Conservation (phyloP, 1,140 invertebrate species). For the Rhopalosiphum maidis region DNA sequence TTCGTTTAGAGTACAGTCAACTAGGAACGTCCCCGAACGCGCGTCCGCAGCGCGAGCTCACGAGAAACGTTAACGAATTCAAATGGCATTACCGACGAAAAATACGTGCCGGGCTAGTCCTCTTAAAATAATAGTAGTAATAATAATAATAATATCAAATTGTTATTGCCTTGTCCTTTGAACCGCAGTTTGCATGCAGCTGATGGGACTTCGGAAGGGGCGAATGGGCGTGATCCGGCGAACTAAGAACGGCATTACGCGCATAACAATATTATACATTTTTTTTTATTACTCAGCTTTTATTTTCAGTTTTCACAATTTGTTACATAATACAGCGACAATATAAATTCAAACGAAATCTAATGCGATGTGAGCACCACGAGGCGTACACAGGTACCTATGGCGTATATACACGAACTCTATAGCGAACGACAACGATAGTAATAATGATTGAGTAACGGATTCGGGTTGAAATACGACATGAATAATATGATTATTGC, state of each 20-base stretch:
- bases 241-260: background rate
- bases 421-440: background rate
- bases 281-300: background rate
- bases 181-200: background rate
- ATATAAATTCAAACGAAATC: background rate
- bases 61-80: slow-evolving; percentile 4
- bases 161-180: slow-evolving; percentile 5
- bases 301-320: background rate
- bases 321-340: background rate
- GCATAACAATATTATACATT: background rate
- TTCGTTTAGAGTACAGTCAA: background rate
- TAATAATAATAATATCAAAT: slow-evolving; percentile 11
- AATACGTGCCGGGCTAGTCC: background rate
- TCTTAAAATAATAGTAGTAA: background rate
- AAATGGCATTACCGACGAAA: background rate
- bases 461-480: background rate
- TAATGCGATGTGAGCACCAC: background rate
- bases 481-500: background rate
- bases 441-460: background rate
- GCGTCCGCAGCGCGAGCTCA: background rate
- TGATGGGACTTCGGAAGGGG: no score
- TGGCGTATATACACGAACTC: background rate
- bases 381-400: background rate
- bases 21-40: background rate
- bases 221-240: background rate